Base-by-base conservation (phyloP, 1,140 invertebrate species). In the Danaus plexippus region DNA sequence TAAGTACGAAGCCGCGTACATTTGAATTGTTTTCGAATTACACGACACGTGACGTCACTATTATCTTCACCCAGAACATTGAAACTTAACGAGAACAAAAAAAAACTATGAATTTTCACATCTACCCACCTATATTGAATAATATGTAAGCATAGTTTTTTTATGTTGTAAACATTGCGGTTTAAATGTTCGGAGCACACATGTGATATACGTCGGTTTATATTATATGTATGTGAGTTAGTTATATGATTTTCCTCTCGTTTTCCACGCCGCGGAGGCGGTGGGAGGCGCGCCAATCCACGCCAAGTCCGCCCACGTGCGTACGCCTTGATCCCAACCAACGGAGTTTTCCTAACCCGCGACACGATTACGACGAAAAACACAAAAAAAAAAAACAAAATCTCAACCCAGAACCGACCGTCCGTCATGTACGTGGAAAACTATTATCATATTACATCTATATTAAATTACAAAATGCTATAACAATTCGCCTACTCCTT, bases 1-100 rank as follows among this genome's bases (percentile, higher is more conserved):
- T 83, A 84, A 80, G 73, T 78, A 76, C 75, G 82, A 75, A 82
- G 83, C 75, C 68, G 73, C 70, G 75, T 78, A 69, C 43, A 84
- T 83, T 81, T 79, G 56, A 80, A 86, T 84, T 32, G 22, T n/a
- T 53, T 53, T 57, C n/a, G 46, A 43, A 43, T 52, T 51, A 11
- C 49, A n/a, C n/a, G n/a, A 43, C n/a, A 46, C 46, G 15, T 57
- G 32, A 51, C 43, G 50, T 50, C 45, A 44, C 44, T 53, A 46
- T 53, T 22, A 53, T 42, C 46, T 46, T 46, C 22, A 32, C 22
- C 0, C 13, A 42, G 9, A 52, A 52, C 22, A 52, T 13, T 52
- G 50, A 12, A 43, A 52, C 13, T 18, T 40, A 18, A 12, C 11
- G 11, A 41, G 42, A 50, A 32, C 32, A 42, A 50, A 50, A n/a